Evolutionary conservation across 1,140 invertebrate genomes (phyloP), one percentile per base, ranked within the genome.

Genomic region (Cotesia typhae): DNA sequence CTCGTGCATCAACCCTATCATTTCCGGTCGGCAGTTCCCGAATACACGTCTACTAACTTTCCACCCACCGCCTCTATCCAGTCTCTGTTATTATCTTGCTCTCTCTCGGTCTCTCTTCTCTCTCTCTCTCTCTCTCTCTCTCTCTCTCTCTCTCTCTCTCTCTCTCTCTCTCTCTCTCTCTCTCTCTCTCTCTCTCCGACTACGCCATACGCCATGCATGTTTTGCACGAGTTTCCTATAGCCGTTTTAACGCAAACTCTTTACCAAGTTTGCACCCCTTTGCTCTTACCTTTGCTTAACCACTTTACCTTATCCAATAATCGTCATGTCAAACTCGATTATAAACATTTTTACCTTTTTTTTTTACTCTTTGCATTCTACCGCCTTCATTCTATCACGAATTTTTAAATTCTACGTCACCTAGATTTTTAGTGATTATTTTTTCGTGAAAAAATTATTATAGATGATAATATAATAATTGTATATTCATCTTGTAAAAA

Each of bases 1-100:
- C 76, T 63, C 60, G 72, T 75, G 69, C 73, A 76, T 78, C 76
- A 74, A 73, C 75, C 75, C 76, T 77, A 76, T 77, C 76, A 79
- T 81, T 78, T 81, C 72, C 74, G 73, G 57, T 66, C 75, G 71
- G 78, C 66, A 72, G 70, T 80, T 79, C 70, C 66, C 64, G 74
- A 17, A 72, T 64, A n/a, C 71, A 71, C 65, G 70, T 73, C 72
- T 17, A 76, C 74, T 68, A 72, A 36, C 70, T 57, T 17, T 52
- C 38, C 61, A 66, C 72, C 71, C 73, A 71, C 67, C 73, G 17
- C 70, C 67, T 52, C 53, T 57, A 69, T 64, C 72, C 57, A 57
- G 72, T 71, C 72, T 70, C 36, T 73, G 70, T 77, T 72, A 79
- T 79, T 79, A 79, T 77, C 70, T 72, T 51, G 59, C 52, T 51